A percentile compares a stretch with the other conserved stretches of the same genome.
phyloP scores from a whole-genome alignment of 2,888 invertebrate genomes.

The Heteromyza rotundicornis region DNA sequence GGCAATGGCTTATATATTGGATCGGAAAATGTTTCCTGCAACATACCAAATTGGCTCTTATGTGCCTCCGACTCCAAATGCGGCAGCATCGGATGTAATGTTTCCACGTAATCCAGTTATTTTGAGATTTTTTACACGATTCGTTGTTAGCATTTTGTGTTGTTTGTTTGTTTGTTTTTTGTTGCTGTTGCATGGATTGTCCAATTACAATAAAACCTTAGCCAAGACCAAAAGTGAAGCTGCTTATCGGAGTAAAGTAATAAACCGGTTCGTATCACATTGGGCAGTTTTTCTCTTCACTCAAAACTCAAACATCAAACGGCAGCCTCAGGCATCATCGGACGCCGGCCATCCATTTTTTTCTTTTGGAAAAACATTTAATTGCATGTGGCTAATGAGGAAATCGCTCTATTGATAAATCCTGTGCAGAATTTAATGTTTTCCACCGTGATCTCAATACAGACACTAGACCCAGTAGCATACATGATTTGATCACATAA shows the following conservation, averaged over 20 bases:
- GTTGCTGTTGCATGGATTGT: too few relatives aligned
- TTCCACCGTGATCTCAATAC: not conserved
- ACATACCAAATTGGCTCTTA: not conserved
- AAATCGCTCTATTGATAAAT: constrained; percentile 31
- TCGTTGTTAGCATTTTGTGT: too few relatives aligned
- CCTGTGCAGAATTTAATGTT: not conserved
- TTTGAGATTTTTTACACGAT: not conserved
- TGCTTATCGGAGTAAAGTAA: too few relatives aligned
- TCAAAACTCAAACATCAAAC: not conserved
- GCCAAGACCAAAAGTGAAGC: too few relatives aligned
- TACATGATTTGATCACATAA: too few relatives aligned
- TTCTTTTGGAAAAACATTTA: constrained; percentile 29
- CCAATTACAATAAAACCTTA: too few relatives aligned
- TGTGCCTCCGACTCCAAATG: too few relatives aligned
- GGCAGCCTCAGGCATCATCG: not conserved
- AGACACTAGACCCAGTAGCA: not conserved
- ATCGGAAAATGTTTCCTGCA: not conserved
- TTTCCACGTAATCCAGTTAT: not conserved
- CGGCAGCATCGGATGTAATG: not conserved
- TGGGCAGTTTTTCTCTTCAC: not conserved
- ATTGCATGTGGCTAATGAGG: constrained; percentile 48
- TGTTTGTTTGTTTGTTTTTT: too few relatives aligned
- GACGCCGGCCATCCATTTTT: too few relatives aligned
- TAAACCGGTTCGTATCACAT: constrained; percentile 1
- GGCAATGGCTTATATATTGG: constrained; percentile 47